Percentiles rank a stretch among this genome's conserved stretches.
These are phyloP conservation scores for Mesopsocus fuscifrons DNA, from an alignment of 2,888 invertebrate species.

Conservation along the genomic window DNA sequence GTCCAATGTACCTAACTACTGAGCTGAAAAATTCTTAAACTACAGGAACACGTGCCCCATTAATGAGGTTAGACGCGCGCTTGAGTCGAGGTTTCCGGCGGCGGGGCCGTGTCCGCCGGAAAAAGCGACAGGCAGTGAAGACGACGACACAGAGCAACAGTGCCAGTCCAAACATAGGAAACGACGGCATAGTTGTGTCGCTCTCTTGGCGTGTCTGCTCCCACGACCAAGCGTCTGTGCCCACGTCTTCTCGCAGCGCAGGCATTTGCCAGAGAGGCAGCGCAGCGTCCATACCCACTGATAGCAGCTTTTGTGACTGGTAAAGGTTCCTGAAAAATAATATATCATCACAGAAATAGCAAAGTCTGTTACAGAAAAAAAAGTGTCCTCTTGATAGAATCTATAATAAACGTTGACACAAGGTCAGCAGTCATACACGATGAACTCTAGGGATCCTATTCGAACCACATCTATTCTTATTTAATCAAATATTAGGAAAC, in stretches of 20 bases:
- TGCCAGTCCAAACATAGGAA: slow-evolving; percentile 23
- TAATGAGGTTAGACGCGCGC: slow-evolving; percentile 15
- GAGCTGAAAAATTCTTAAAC: too few relatives aligned
- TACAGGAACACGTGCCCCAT: slow-evolving; percentile 15
- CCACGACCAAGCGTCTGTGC: slow-evolving; percentile 26
- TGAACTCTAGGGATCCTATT: too few relatives aligned
- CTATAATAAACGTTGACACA: neutral
- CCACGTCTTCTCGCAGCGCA: slow-evolving; percentile 11
- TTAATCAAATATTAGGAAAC: neutral
- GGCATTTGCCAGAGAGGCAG: slow-evolving; percentile 17
- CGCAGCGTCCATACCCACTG: slow-evolving; percentile 27
- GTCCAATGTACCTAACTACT: too few relatives aligned
- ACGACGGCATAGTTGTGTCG: slow-evolving; percentile 24
- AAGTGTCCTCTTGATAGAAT: too few relatives aligned
- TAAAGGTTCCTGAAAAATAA: slow-evolving; percentile 42
- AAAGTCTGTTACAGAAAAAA: slow-evolving; percentile 7
- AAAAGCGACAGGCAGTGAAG: slow-evolving; percentile 24
- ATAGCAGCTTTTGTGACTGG: slow-evolving; percentile 54
- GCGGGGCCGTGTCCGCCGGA: slow-evolving; percentile 26
- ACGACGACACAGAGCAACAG: slow-evolving; percentile 22
- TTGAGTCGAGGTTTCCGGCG: slow-evolving; percentile 21
- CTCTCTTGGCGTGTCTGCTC: slow-evolving; percentile 32
- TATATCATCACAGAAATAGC: too few relatives aligned
- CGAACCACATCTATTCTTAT: too few relatives aligned
- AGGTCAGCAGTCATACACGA: neutral